Percentiles rank a stretch among this genome's conserved stretches.
phyloP scores from a whole-genome alignment of 2,888 invertebrate genomes.

The Orthosia gothica region DNA sequence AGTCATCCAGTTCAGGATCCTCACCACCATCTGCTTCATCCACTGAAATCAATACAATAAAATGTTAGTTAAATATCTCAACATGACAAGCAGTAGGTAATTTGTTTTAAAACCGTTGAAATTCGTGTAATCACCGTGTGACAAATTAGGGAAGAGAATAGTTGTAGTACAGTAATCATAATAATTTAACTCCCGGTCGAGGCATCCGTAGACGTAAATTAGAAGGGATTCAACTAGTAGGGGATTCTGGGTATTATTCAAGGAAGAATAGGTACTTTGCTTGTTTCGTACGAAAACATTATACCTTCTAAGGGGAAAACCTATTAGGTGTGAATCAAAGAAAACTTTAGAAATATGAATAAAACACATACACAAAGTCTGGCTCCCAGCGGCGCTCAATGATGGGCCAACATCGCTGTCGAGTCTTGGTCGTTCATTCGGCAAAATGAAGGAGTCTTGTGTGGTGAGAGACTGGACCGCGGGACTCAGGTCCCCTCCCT shows the following conservation, averaged over 20 bases:
- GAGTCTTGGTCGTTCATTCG: conserved; percentile 79
- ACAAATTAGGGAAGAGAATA: neutral
- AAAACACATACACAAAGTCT: conserved; percentile 73
- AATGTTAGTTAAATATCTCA: neutral
- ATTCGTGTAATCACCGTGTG: neutral
- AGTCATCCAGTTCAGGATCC: conserved; percentile 92
- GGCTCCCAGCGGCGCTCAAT: conserved; percentile 89
- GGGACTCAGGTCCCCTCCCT: conserved; percentile 77
- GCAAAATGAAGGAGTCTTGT: conserved; percentile 79
- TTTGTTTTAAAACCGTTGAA: neutral
- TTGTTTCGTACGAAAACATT: neutral
- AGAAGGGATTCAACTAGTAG: neutral
- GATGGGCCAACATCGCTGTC: conserved; percentile 90
- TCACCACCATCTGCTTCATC: conserved; percentile 86
- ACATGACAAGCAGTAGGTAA: neutral
- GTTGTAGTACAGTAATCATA: neutral
- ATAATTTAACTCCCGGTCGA: neutral
- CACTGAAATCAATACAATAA: conserved; percentile 74
- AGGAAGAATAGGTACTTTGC: neutral
- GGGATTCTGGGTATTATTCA: neutral
- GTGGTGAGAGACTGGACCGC: conserved; percentile 80
- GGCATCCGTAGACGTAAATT: neutral
- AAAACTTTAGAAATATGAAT: neutral
- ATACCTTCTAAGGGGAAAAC: neutral
- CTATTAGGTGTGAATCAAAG: neutral